Evolutionary conservation across 2,113 vertebrate species (phyloP), one percentile per base, ranked within the genome.

Genomic region (Corapipo altera): DNA sequence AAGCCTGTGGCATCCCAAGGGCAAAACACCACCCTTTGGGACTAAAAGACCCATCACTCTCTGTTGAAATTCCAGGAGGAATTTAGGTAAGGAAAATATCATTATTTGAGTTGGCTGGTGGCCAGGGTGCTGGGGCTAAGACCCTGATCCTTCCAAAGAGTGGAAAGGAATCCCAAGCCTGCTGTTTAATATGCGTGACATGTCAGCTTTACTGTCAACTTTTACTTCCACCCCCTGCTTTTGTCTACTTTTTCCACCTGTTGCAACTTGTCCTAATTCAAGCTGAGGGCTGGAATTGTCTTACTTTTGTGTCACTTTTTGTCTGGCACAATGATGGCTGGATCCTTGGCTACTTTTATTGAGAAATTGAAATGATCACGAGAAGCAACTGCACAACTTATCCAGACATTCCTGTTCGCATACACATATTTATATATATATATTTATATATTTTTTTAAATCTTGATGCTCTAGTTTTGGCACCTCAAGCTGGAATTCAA

Each of bases 181-280:
- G 72, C 85, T 95, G 22, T 91, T 94, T 96, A 95, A 95, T 71
- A 90, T 84, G 94, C 93, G 93, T 91, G 95, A 93, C 93, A 88
- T 84, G 94, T 95, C 5, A 0, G 72, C 82, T 92, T 81, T 90
- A 76, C 90, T 94, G 81, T 93, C 95, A 93, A 76, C 70, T 82
- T 95, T 17, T 78, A 88, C 82, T 94, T 88, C 82, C 79, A 95
- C 72, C 95, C 92, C 43, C 75, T 74, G 80, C 75, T 87, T 94
- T 94, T 95, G 88, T 74, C 67, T 2, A 1, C 52, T 92, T 89
- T 86, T 84, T 12, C 93, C 95, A 97, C 96, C 95, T 97, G 95
- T 96, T 96, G 85, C 48, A 91, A 49, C 90, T 94, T 89, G 84
- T 96, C 92, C 76, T 83, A 57, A 33, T 9, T 48, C 21, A 61